These are phyloP conservation scores for Mechanitis messenoides DNA, from an alignment of 2,888 invertebrate species.

Conservation along the genomic window DNA sequence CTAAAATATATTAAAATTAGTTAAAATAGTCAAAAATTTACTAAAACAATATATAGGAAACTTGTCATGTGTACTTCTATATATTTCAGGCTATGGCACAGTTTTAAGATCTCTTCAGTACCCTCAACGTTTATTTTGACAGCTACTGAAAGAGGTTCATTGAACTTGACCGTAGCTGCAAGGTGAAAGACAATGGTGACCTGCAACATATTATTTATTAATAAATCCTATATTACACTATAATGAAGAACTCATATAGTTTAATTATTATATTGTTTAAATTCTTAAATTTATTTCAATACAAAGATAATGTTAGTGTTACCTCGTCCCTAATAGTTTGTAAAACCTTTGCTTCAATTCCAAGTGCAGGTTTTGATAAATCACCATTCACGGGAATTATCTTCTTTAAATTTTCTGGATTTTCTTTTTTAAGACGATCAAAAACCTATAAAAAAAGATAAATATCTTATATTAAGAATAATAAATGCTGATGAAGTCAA, in stretches of 20 bases:
- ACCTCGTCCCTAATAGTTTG: constrained; percentile 38
- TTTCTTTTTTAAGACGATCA: constrained; percentile 78
- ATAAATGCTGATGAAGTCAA: constrained; percentile 44
- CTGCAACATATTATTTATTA: constrained; percentile 48
- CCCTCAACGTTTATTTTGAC: constrained; percentile 45
- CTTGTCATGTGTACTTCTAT: constrained; percentile 37
- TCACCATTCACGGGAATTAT: constrained; percentile 85
- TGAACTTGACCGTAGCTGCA: constrained; percentile 48
- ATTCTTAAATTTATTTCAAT: no score
- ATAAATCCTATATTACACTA: background rate
- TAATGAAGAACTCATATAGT: no score
- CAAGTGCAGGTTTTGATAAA: constrained; percentile 83
- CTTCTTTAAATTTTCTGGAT: constrained; percentile 79
- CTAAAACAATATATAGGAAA: background rate
- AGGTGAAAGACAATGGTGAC: constrained; percentile 49
- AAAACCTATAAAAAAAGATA: constrained; percentile 76
- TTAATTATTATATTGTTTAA: no score
- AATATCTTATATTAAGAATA: background rate
- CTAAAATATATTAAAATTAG: constrained; percentile 33
- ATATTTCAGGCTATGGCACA: constrained; percentile 41
- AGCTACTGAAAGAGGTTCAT: constrained; percentile 37
- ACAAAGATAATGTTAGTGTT: constrained; percentile 4
- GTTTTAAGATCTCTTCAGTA: constrained; percentile 39
- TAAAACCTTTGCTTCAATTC: constrained; percentile 80
- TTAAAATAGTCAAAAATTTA: background rate